Evolutionary conservation across 1,140 invertebrate species (phyloP).

Genomic region (Drosophila erecta): DNA sequence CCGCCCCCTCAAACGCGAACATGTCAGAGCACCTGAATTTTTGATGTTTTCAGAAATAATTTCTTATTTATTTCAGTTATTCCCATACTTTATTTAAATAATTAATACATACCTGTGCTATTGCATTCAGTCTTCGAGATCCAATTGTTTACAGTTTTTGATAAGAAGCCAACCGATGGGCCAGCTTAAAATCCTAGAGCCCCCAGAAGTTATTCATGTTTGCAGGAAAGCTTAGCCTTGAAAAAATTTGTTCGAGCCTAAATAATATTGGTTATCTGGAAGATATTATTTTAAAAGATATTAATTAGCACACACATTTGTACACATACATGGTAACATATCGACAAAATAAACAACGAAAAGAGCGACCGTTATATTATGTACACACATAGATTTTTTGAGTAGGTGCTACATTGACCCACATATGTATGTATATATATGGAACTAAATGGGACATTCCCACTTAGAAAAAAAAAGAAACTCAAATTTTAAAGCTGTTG

Average conservation of each 20-base stretch:
- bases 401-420: slow-evolving; percentile 28
- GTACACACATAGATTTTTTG: slow-evolving; percentile 12
- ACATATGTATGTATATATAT: slow-evolving; percentile 21
- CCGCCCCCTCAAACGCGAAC: not conserved
- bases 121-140: slow-evolving; percentile 27
- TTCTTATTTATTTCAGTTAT: no score
- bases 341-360: slow-evolving; percentile 22
- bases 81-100: no score
- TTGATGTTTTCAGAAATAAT: no score
- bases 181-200: not conserved
- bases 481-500: not conserved
- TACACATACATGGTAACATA: not conserved
- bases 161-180: not conserved
- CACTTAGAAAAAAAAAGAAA: not conserved
- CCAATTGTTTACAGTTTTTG: slow-evolving; percentile 11
- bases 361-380: slow-evolving; percentile 20
- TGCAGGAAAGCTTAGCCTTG: not conserved
- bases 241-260: not conserved
- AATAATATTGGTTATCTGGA: slow-evolving; percentile 11
- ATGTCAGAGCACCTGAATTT: no score
- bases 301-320: not conserved
- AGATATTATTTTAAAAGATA: not conserved
- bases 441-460: slow-evolving; percentile 1
- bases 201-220: slow-evolving; percentile 4
- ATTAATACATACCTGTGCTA: slow-evolving; percentile 15